Base-by-base conservation (phyloP, 2,888 invertebrate species). In the Rhodophaea formosa region DNA sequence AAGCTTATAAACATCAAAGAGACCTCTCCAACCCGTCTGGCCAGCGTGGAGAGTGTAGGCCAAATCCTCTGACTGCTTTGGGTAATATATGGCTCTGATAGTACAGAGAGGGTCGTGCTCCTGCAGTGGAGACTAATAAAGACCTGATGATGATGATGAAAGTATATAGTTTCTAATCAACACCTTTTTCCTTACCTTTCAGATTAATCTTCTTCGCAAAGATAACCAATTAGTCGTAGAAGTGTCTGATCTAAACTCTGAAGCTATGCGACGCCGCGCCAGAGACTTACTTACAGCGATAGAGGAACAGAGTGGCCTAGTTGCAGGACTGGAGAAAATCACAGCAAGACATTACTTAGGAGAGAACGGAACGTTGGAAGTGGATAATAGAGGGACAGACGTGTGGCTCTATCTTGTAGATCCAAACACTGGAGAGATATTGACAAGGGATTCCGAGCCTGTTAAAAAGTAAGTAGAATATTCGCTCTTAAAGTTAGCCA, bases 371-470 rank as follows among this genome's bases (percentile, higher is more conserved):
- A 95, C 96, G 0, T 80, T 97, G 16, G 95, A 95, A 67, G 94
- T 93, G 59, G 95, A 96, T 76, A 88, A 93, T 0, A 92, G 92
- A 7, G 96, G 96, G 7, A 96, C 97, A 0, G 97, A 97, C 71
- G 93, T 97, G 7, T 97, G 97, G 96, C 94, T 98, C 79, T 97
- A 97, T 72, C 93, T 95, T 0, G 91, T 97, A 2, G 96, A 97
- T 84, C 97, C 97, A 0, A 92, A 90, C 56, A 95, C 94, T 0
- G 97, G 96, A 63, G 89, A 88, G 53, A 95, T 97, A 65, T 82
- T 97, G 43, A 88, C 93, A 0, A 93, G 96, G 51, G 96, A 97
- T 66, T 94, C 95, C 62, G 91, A 93, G 0, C 81, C 93, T 39
- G 93, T 97, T 29, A 93, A 94, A 70, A 94, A 93, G 94, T 95